Evolutionary conservation across 2,113 vertebrate species (phyloP), one percentile per base, ranked within the genome.

Genomic region (Petromus typicus): DNA sequence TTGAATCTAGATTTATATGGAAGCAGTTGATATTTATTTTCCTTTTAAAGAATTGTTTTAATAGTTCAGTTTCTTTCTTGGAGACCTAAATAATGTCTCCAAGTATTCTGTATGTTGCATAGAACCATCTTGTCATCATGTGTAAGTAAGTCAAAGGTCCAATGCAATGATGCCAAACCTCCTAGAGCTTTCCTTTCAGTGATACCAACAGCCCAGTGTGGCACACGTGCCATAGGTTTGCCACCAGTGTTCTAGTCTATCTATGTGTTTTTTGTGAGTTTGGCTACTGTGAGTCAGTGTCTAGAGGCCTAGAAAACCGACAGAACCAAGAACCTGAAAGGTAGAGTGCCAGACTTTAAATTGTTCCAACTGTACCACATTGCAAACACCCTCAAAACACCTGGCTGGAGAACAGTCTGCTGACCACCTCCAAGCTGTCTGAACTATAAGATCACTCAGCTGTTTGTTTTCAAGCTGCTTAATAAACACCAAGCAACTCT

Each of bases 391-490:
- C 32, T 94, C 20, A 73, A 51, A 86, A 93, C 17, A 22, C 12
- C n/a, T 92, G 56, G 40, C 48, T 95, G 25, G 66, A 83, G 95
- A 95, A 85, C 25, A 82, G 57, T 86, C 45, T 54, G 64, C 57
- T 93, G 66, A 69, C 54, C 64, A 89, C 90, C 93, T 83, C 48
- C 18, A 95, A 90, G 43, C 81, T 86, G 18, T 78, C 61, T 95
- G 79, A 93, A 94, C n/a, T 90, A 40, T 32, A 93, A 95, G 88
- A 95, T 79, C 86, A 75, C 51, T 92, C 56, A 88, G 67, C 73
- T 96, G 37, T 97, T 97, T 85, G 78, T 95, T 94, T 93, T 92
- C 71, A 93, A 93, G 73, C 59, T 96, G 34, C n/a, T 82, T 95
- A 85, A 88, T 90, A 97, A 93, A 86, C 27, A 85, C 37, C 56